Base-by-base conservation (phyloP, 2,888 invertebrate genomes). In the Sussaba pulchella region DNA sequence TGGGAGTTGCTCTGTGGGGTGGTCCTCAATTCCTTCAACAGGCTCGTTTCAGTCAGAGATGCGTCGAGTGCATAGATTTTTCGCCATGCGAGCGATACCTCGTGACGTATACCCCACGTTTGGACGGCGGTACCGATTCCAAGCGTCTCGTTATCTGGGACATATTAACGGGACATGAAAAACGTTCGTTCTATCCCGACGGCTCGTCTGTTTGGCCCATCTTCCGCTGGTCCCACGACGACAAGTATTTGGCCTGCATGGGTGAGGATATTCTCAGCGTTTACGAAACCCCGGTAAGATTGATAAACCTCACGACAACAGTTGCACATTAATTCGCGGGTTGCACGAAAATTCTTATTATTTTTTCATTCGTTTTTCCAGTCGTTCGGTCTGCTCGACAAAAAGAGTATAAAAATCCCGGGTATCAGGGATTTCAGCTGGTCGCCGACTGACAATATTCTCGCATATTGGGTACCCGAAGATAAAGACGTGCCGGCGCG, bases 391-490 rank as follows among this genome's bases (percentile, higher is more conserved):
- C 93, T 99, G 72, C 93, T 99, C 5, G 99, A 99, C 81, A 98
- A 98, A 92, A 99, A 99, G 91, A 98, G 98, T 83, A 96, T 99
- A 76, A 99, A 98, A 92, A 96, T 97, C 52, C 94, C 95, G 5
- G 97, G 97, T 47, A 97, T 98, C 87, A 95, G 97, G 84, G 98
- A 99, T 89, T 99, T 99, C 93, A 96, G 97, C 86, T 99, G 99
- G 99, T 99, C 99, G 0, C 99, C 99, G 0, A 97, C 98, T 0
- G 98, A 99, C 91, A 99, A 99, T 90, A 94, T 97, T 41, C 95
- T 99, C 59, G 99, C 99, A 0, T 99, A 99, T 92, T 99, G 99
- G 99, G 98, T 99, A 2, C 98, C 99, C 0, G 99, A 99, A 93
- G 96, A 98, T 90, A 98, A 99, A 89, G 97, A 98, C 90, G 98